These are phyloP conservation scores for Antedon mediterranea DNA, from an alignment of 53 echinoderm and acorn worm genomes.

Conservation along the genomic window DNA sequence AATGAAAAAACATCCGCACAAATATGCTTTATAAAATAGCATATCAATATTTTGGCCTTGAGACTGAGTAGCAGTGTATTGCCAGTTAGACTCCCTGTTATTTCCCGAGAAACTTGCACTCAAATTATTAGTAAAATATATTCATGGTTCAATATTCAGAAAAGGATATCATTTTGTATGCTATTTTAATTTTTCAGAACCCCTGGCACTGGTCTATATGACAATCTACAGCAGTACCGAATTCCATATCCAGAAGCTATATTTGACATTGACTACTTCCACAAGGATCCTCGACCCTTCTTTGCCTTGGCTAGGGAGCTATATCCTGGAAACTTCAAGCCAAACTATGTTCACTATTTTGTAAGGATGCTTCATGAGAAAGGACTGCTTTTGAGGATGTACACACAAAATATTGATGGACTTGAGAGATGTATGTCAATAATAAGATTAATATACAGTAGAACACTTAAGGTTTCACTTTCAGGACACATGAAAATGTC, in stretches of 20 bases:
- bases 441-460: too few species aligned
- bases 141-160: too few species aligned
- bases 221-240: constrained; percentile 87
- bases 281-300: constrained; percentile 66
- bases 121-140: too few species aligned
- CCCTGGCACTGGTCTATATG: constrained; percentile 92
- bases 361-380: constrained; percentile 87
- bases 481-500: too few species aligned
- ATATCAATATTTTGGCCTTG: too few species aligned
- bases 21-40: too few species aligned
- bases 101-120: too few species aligned
- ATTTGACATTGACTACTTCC: constrained; percentile 75
- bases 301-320: constrained; percentile 84
- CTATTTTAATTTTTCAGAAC: constrained; percentile 30
- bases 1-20: too few species aligned
- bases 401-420: constrained; percentile 98
- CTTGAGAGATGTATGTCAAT: constrained; percentile 72
- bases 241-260: constrained; percentile 87
- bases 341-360: constrained; percentile 97
- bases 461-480: too few species aligned
- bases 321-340: constrained; percentile 78
- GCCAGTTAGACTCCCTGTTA: too few species aligned
- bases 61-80: too few species aligned
- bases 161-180: too few species aligned
- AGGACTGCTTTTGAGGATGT: constrained; percentile 72